Evolutionary conservation across 1,140 invertebrate species (phyloP), one percentile per base, ranked within the genome.

Genomic region (Wasmannia auropunctata): DNA sequence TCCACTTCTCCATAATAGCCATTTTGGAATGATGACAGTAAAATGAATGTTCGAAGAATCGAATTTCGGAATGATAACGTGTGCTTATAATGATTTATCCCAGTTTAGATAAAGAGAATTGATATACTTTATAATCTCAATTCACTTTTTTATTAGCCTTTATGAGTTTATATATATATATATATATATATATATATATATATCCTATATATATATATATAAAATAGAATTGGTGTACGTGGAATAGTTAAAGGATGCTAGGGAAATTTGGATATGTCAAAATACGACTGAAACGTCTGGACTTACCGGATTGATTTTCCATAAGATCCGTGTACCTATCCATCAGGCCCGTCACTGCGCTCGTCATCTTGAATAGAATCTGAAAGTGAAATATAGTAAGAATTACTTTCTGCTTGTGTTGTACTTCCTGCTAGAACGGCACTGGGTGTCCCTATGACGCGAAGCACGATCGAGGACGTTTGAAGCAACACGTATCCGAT

Each of bases 261-360:
- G 34, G 2, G 34, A 7, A 37, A 25, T 43, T 70, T 6, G 25
- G 10, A 37, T 10, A 34, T 19, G 22, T 67, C 49, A 51, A 5
- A 40, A 51, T 49, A 77, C 46, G n/a, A 34, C 63, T 34, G 28
- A 49, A 79, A 79, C 0, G 7, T 3, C 3, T 46, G 43, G 8
- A 80, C 97, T 97, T 95, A 98, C 97, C 97, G 92, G 97, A 97
- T 95, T 96, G 97, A 92, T 97, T 97, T 92, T 97, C 96, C 96
- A 98, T 96, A 83, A 98, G 96, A 93, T 98, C 97, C 94, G 96
- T 96, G 93, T 98, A 98, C 93, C 97, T 96, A 93, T 97, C 95
- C 89, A 97, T 95, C 74, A 97, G 93, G 94, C 96, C 96, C 87
- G 96, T 96, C 90, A 97, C 96, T 94, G 96, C 93, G 86, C 95